Evolutionary conservation across 2,797 vertebrate genomes (phyloP).

Genomic region (Melanotaenia nigrans): DNA sequence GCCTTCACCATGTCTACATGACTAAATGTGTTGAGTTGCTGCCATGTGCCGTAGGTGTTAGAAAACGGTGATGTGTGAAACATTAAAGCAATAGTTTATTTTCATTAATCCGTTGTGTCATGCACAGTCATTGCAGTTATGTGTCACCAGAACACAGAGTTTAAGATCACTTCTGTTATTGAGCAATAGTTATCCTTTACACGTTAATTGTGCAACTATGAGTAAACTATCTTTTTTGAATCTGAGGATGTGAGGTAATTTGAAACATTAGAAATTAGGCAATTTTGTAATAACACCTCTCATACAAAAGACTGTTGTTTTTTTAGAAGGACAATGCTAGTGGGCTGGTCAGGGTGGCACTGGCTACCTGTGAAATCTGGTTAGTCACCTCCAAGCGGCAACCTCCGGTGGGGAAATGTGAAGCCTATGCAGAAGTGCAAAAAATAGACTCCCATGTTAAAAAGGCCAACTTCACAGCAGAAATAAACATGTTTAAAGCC

Average conservation of each 20-base stretch:
- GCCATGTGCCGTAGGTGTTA: not conserved
- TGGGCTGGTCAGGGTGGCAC: no score
- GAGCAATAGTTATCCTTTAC: not conserved
- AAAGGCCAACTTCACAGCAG: no score
- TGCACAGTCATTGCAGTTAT: not conserved
- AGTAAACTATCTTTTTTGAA: not conserved
- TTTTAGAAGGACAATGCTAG: no score
- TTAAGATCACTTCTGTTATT: not conserved
- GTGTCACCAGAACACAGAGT: not conserved
- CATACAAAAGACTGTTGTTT: not conserved
- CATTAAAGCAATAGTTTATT: not conserved
- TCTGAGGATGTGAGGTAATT: not conserved
- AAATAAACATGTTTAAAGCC: no score
- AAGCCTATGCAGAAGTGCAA: no score
- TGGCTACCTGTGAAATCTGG: no score
- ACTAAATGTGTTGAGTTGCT: no score
- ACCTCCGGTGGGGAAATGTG: no score
- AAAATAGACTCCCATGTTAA: no score
- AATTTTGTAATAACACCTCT: not conserved
- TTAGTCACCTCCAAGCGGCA: no score
- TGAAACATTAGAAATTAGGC: not conserved
- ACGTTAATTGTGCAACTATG: not conserved
- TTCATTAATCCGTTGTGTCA: not conserved
- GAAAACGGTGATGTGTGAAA: not conserved
- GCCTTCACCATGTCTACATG: no score